Evolutionary conservation across 2,888 invertebrate genomes (phyloP).

Genomic region (Tuberolachnus salignus): DNA sequence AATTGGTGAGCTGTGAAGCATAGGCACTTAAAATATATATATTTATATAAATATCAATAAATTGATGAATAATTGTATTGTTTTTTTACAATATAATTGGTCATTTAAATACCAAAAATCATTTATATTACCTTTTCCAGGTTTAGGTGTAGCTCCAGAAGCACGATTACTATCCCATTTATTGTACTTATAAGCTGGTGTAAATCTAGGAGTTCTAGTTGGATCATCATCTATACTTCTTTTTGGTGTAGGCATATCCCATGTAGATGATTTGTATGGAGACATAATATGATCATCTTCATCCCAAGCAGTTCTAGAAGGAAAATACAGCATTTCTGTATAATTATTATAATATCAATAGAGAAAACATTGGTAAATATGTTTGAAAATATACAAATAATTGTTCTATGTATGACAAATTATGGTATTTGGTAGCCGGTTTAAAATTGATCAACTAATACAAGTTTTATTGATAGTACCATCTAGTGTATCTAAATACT

Average conservation of each 20-base stretch:
- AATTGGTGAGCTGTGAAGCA: no score
- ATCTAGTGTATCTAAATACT: no score
- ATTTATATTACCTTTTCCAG: conserved; percentile 62
- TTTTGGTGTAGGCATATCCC: conserved; percentile 91
- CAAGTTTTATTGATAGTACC: no score
- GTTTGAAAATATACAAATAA: no score
- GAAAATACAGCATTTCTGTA: not conserved
- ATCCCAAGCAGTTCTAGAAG: conserved; percentile 76
- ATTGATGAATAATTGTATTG: no score
- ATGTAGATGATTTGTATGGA: conserved; percentile 73
- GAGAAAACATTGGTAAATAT: no score
- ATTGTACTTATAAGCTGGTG: conserved; percentile 86
- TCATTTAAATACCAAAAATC: not conserved
- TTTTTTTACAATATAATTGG: no score
- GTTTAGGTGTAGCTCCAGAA: conserved; percentile 71
- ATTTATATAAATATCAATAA: not conserved
- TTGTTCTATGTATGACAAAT: no score
- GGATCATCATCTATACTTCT: conserved; percentile 57
- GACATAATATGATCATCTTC: conserved; percentile 71
- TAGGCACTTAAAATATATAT: not conserved
- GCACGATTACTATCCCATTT: conserved; percentile 75
- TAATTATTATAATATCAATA: no score
- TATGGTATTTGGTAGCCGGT: no score
- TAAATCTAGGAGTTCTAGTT: conserved; percentile 79
- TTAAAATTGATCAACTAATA: no score